Evolutionary conservation across 2,113 vertebrate species (phyloP).

Genomic region (Labeo rohita): DNA sequence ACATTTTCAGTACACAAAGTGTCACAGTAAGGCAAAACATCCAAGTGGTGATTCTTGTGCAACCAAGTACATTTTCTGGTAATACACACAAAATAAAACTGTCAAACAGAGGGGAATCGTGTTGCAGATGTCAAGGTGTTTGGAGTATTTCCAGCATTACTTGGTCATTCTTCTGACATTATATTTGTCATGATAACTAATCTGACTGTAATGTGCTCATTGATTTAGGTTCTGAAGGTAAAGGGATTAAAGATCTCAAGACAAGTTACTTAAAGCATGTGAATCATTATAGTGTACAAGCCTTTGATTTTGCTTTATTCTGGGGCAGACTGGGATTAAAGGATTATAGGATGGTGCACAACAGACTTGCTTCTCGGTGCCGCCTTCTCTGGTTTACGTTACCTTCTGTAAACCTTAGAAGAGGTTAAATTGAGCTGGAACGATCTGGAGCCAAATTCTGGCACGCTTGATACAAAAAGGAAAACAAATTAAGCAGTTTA

Average conservation of each 20-base stretch:
- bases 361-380: neutral
- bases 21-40: neutral
- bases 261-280: constrained; percentile 11
- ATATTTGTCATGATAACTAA: constrained; percentile 8
- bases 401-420: constrained; percentile 17
- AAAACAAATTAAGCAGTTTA: neutral
- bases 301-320: constrained; percentile 33
- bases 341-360: constrained; percentile 29
- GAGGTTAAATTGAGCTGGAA: constrained; percentile 20
- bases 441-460: neutral
- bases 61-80: neutral
- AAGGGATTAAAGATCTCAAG: constrained; percentile 34
- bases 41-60: neutral
- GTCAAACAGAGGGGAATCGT: neutral
- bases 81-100: neutral
- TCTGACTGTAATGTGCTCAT: neutral
- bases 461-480: neutral
- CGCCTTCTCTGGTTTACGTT: neutral
- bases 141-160: neutral
- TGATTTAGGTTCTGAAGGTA: constrained; percentile 29
- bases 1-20: neutral
- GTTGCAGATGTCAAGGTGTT: neutral
- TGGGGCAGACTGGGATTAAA: constrained; percentile 36
- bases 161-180: neutral
- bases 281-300: constrained; percentile 27